These are phyloP conservation scores for Amblyjoppa proteus DNA, from an alignment of 2,888 invertebrate genomes.

Conservation along the genomic window DNA sequence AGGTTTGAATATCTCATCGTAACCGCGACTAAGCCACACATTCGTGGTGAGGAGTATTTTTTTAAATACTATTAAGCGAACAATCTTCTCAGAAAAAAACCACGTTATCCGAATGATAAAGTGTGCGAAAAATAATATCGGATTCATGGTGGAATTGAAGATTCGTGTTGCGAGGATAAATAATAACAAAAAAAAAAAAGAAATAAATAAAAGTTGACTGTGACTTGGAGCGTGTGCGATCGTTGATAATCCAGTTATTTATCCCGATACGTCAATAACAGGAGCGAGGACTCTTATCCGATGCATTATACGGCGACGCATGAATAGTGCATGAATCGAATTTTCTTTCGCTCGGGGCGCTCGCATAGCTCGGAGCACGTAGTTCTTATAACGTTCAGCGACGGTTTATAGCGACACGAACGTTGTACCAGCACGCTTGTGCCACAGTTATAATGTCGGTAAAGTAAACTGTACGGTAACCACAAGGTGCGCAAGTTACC, in stretches of 20 bases:
- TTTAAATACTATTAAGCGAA: not conserved
- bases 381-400: not conserved
- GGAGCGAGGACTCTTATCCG: constrained; percentile 50
- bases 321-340: constrained; percentile 58
- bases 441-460: constrained; percentile 1
- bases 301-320: constrained; percentile 18
- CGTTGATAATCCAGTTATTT: constrained; percentile 37
- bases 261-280: constrained; percentile 43
- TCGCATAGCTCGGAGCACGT: not conserved
- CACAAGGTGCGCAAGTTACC: not conserved
- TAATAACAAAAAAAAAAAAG: not conserved
- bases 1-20: no score
- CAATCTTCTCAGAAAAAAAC: not conserved
- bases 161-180: not conserved
- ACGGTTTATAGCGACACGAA: not conserved
- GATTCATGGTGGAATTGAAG: not conserved
- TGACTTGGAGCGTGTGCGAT: not conserved
- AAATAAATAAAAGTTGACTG: constrained; percentile 6
- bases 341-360: constrained; percentile 47
- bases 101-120: not conserved
- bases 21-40: no score
- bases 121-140: not conserved
- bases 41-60: not conserved
- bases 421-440: not conserved
- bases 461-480: not conserved